Evolutionary conservation across 1,140 invertebrate genomes (phyloP).

Genomic region (Acyrthosiphon pisum): DNA sequence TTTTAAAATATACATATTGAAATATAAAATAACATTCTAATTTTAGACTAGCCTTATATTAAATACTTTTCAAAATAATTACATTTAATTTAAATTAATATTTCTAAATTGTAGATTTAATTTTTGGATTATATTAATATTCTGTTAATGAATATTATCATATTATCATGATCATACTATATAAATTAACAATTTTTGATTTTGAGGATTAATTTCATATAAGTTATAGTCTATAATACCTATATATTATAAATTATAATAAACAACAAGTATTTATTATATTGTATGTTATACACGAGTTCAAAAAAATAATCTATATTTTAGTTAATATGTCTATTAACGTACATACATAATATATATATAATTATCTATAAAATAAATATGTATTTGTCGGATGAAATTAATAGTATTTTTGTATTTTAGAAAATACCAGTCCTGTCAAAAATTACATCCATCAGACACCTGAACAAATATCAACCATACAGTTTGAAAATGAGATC

Average conservation of each 20-base stretch:
- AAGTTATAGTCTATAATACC: background rate
- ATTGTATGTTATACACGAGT: background rate
- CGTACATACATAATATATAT: no score
- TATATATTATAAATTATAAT: no score
- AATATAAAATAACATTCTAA: background rate
- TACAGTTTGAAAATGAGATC: constrained; percentile 50
- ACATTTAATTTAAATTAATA: background rate
- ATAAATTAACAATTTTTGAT: background rate
- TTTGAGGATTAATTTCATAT: background rate
- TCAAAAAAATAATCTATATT: background rate
- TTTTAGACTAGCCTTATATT: background rate
- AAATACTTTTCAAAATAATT: background rate
- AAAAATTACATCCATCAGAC: constrained; percentile 34
- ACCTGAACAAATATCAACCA: constrained; percentile 35
- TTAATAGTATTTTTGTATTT: constrained; percentile 22
- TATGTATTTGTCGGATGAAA: background rate
- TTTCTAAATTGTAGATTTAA: no score
- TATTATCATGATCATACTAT: background rate
- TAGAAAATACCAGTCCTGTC: constrained; percentile 26
- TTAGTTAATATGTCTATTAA: background rate
- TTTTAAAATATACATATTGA: background rate
- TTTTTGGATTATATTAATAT: background rate
- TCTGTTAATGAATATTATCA: background rate
- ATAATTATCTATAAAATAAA: no score
- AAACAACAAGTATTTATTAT: background rate